These are phyloP conservation scores for Pogonognathellus flavescens DNA, from an alignment of 1,140 invertebrate genomes.

Conservation along the genomic window DNA sequence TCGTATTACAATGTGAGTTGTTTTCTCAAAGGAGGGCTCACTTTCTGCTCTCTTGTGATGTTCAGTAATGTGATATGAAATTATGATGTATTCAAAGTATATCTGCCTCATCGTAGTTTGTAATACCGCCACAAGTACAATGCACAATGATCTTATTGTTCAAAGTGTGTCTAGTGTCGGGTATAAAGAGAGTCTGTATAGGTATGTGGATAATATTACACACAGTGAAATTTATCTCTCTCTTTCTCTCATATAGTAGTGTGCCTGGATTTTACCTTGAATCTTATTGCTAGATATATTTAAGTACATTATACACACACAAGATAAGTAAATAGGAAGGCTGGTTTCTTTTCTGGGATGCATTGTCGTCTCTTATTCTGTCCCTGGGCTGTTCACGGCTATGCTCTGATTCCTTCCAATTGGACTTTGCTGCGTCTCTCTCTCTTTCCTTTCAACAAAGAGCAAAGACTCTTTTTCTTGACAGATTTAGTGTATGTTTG, in stretches of 20 bases:
- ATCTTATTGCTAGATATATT: too few species aligned
- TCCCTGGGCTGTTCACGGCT: neutral
- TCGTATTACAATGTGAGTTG: too few species aligned
- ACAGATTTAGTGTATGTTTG: neutral
- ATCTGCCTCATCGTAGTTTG: too few species aligned
- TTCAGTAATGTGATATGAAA: too few species aligned
- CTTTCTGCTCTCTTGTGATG: too few species aligned
- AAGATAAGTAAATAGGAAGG: neutral
- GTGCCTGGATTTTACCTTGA: neutral
- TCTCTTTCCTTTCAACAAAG: neutral
- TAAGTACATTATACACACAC: neutral
- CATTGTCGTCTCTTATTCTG: neutral
- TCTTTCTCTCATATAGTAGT: neutral
- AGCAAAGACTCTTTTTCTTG: neutral
- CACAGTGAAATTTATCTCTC: neutral
- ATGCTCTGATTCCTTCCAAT: constrained; percentile 23
- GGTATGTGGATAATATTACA: too few species aligned
- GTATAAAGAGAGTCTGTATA: too few species aligned
- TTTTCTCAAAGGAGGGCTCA: too few species aligned
- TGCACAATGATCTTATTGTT: too few species aligned
- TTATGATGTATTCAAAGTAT: too few species aligned
- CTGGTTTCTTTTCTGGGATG: neutral
- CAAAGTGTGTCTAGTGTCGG: too few species aligned
- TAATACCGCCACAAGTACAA: too few species aligned
- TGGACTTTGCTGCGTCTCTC: neutral